Conservation (phyloP, 2,797 vertebrate species). For the Triplophysa bombifrons region DNA sequence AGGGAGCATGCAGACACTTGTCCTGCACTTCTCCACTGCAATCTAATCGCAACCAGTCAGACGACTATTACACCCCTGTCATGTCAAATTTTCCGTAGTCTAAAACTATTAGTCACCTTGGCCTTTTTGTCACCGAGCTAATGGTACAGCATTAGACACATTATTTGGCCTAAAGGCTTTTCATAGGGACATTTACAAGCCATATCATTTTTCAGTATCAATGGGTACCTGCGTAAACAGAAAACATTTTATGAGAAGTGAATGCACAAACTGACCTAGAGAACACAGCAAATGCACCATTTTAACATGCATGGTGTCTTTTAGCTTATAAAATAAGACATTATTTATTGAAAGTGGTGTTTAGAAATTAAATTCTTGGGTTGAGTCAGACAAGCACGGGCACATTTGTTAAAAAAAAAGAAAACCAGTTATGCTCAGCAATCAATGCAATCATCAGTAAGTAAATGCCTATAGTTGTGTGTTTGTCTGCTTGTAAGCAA, state of each 20-base stretch:
- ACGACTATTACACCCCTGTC: slow-evolving; percentile 57
- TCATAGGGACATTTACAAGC: neutral
- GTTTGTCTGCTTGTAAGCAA: slow-evolving; percentile 71
- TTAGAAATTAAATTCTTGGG: neutral
- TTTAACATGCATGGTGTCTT: neutral
- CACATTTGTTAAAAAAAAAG: neutral
- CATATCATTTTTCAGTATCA: slow-evolving; percentile 4
- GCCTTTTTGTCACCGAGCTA: slow-evolving; percentile 20
- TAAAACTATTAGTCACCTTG: slow-evolving; percentile 24
- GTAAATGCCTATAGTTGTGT: slow-evolving; percentile 71
- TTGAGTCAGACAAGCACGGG: neutral
- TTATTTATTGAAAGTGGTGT: neutral
- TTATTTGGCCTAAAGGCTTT: slow-evolving; percentile 10
- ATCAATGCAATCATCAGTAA: slow-evolving; percentile 60
- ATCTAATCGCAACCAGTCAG: slow-evolving; percentile 48
- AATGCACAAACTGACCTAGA: neutral
- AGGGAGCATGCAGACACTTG: slow-evolving; percentile 40
- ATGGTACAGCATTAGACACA: slow-evolving; percentile 11
- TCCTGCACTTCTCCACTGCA: slow-evolving; percentile 4
- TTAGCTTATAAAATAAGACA: slow-evolving; percentile 9
- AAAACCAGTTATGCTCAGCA: slow-evolving; percentile 41
- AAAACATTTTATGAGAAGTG: neutral
- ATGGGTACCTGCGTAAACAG: neutral
- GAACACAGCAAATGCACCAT: neutral
- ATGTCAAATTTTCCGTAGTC: slow-evolving; percentile 71